A percentile compares a stretch with the other conserved stretches of the same genome.
phyloP scores from a whole-genome alignment of 1,140 invertebrate genomes.

The Carposina sasakii region DNA sequence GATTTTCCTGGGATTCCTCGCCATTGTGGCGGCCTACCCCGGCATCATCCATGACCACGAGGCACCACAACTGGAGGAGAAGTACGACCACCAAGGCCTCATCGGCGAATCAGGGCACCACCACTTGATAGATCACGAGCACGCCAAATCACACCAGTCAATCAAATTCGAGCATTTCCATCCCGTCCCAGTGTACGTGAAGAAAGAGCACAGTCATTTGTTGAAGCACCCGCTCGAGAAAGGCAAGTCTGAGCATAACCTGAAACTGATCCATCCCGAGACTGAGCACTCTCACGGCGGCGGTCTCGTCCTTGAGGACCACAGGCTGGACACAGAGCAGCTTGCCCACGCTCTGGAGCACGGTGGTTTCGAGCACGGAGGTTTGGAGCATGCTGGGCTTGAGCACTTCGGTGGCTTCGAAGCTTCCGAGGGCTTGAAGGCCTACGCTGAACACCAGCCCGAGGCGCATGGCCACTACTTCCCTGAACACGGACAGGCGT shows the following conservation, averaged over 20 bases:
- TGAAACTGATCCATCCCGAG: constrained; percentile 75
- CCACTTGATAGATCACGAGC: constrained; percentile 75
- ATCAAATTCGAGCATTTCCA: constrained; percentile 79
- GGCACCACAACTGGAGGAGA: constrained; percentile 46
- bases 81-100: constrained; percentile 55
- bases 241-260: constrained; percentile 73
- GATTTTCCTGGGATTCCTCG: constrained; percentile 68
- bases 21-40: constrained; percentile 58
- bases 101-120: constrained; percentile 74
- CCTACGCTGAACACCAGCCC: constrained; percentile 44
- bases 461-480: constrained; percentile 45
- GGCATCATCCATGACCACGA: constrained; percentile 66
- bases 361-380: constrained; percentile 38
- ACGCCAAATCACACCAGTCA: constrained; percentile 77
- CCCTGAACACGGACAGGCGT: constrained; percentile 41
- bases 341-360: constrained; percentile 44
- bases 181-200: constrained; percentile 77
- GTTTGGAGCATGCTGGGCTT: constrained; percentile 51
- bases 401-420: constrained; percentile 41
- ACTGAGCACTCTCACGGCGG: constrained; percentile 73
- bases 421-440: constrained; percentile 53
- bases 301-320: constrained; percentile 74
- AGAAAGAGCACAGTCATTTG: constrained; percentile 76
- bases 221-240: constrained; percentile 76
- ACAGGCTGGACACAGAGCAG: constrained; percentile 72